These are phyloP conservation scores for Myrmophylax atrothorax DNA, from an alignment of 2,113 vertebrate genomes.

Conservation along the genomic window DNA sequence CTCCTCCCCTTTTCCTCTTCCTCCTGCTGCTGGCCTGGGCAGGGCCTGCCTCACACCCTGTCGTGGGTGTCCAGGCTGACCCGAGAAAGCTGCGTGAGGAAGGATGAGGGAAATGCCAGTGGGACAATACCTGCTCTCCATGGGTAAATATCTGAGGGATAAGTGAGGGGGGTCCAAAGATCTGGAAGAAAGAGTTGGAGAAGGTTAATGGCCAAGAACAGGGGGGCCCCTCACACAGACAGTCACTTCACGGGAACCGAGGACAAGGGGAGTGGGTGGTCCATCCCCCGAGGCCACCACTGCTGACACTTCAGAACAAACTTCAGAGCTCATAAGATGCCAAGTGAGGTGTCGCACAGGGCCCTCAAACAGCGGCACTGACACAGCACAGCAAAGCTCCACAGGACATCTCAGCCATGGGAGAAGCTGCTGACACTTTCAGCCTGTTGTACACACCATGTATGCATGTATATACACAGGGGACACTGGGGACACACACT, in stretches of 20 bases:
- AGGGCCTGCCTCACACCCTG: background rate
- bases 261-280: background rate
- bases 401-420: background rate
- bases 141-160: constrained; percentile 82
- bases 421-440: background rate
- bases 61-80: background rate
- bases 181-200: constrained; percentile 80
- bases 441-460: background rate
- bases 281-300: background rate
- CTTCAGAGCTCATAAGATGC: background rate
- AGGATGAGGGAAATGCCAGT: constrained; percentile 16
- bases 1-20: background rate
- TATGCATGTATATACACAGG: background rate
- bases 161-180: constrained; percentile 82
- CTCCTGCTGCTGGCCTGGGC: background rate
- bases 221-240: constrained; percentile 46
- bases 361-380: background rate
- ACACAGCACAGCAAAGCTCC: constrained; percentile 7
- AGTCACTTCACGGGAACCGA: constrained; percentile 4
- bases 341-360: background rate
- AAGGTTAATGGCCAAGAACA: constrained; percentile 65
- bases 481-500: background rate
- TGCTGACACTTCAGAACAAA: constrained; percentile 4
- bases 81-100: background rate
- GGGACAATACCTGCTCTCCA: constrained; percentile 81